Base-by-base conservation (phyloP, 2,797 vertebrate genomes). In the Dermochelys coriacea region DNA sequence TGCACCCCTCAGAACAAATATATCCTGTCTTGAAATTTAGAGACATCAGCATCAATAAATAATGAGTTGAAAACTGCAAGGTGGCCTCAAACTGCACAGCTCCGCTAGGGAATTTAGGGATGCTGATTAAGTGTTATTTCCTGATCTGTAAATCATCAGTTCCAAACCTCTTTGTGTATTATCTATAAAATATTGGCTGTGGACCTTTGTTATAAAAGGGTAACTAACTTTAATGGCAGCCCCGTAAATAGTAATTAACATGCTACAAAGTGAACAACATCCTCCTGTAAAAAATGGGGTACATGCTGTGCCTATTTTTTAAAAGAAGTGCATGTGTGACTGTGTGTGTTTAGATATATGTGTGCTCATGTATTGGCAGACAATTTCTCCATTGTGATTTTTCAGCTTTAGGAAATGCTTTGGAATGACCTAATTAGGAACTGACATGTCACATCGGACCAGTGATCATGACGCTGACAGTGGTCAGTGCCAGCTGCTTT, bases 121-220 rank as follows among this genome's bases (percentile, higher is more conserved):
- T 97, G 92, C 95, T 97, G 97, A 98, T 98, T 97, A 98, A 96
- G 97, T 98, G 96, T 96, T 98, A 97, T 97, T 98, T 98, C 97
- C 97, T 98, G 97, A 96, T 97, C 96, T 98, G 98, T 98, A 98
- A 98, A 98, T 98, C 97, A 98, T 96, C 93, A 97, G 86, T 98
- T 97, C 96, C 96, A 91, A 98, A 93, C 74, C 84, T 90, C 91
- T 98, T 88, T 97, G 92, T 96, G 95, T 94, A 93, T 95, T 97
- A 93, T 97, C 96, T 92, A 97, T 98, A 97, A 98, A 98, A 98
- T 96, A 97, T 91, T 97, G 94, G 90, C 97, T 97, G 86, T 94
- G 94, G 94, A 93, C 87, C 90, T 97, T 98, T 98, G 94, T 97
- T 97, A 97, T 95, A 97, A 95, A 98, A 97, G 87, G 91, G 87